Conservation (phyloP, 2,113 vertebrate species). For the Hippocampus abdominalis region DNA sequence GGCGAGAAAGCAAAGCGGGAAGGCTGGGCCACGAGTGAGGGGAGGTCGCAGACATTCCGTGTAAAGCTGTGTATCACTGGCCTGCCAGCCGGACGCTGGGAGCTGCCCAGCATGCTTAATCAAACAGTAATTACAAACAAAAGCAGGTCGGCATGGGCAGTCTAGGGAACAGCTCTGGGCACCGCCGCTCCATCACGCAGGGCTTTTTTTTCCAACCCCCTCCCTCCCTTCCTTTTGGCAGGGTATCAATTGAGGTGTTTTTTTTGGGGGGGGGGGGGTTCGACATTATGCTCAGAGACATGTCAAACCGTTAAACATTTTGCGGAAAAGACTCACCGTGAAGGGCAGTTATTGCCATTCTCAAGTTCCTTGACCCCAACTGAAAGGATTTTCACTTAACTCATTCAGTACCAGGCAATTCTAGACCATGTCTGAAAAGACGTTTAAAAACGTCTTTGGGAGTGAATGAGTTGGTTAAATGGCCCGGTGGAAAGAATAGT, state of each 20-base stretch:
- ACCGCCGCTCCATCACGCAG: constrained; percentile 61
- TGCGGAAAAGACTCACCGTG: neutral
- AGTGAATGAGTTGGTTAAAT: no score
- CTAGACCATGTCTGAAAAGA: no score
- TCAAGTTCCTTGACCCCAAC: neutral
- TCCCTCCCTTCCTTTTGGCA: constrained; percentile 19
- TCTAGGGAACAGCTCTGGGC: constrained; percentile 53
- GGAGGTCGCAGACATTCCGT: constrained; percentile 66
- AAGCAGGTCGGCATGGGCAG: constrained; percentile 71
- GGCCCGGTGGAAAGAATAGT: no score
- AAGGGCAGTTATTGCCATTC: neutral
- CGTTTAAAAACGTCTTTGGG: no score
- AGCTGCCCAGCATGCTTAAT: constrained; percentile 73
- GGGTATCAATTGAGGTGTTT: constrained; percentile 45
- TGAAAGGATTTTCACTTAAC: neutral
- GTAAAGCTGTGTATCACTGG: constrained; percentile 69
- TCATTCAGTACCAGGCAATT: no score
- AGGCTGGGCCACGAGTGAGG: constrained; percentile 49
- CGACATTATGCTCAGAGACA: constrained; percentile 20
- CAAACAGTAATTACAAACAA: constrained; percentile 75
- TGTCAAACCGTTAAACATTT: neutral
- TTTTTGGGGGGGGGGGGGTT: neutral
- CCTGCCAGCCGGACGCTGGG: constrained; percentile 58
- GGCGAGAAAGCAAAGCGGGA: constrained; percentile 31
- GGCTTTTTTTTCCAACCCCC: constrained; percentile 36